Base-by-base conservation (phyloP, 92 coral and sea anemone genomes). In the Anthopleura xanthogrammica region DNA sequence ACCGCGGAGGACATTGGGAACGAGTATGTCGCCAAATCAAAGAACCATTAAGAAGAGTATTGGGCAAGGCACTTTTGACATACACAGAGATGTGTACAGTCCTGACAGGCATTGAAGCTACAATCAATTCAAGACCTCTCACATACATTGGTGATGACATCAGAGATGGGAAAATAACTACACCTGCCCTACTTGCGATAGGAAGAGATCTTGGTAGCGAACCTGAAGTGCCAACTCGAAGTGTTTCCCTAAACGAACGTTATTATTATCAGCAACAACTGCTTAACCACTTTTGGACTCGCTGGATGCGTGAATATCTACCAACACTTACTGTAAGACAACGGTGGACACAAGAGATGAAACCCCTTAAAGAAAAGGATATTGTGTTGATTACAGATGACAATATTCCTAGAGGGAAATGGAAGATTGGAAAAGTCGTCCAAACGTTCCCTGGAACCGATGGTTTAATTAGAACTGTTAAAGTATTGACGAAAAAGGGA, bases 121-220 rank as follows among this genome's bases (percentile, higher is more conserved):
- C 29, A 1, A 83, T 83, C 23, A 83, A 83, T 39, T 83, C 86
- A 2, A 56, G 86, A 54, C 86, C 79, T 29, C 36, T 29, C 36
- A 29, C 36, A 29, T 29, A 29, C 36, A 29, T 29, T 29, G 36
- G 36, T 29, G 36, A 29, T 29, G 36, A 29, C 36, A 29, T 29
- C 36, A 29, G 36, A 78, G 92, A 81, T 52, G 85, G 80, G 6
- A 43, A 55, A 36, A 50, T 81, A 11, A 76, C 85, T 36, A 76
- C 92, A 0, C 89, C 86, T n/a, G 92, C 91, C 0, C 82, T 79
- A 29, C 82, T 89, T 13, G 86, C 83, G 41, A 29, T 85, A 62
- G 92, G 87, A 14, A 82, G 87, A 86, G 82, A 77, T 52, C 70
- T 82, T 7, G 65, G 23, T 24, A 56, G 24, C 4, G 20, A 65